A percentile compares a stretch with the other conserved stretches of the same genome.
phyloP scores from a whole-genome alignment of 1,140 invertebrate genomes.

The Cyphomyrmex costatus region DNA sequence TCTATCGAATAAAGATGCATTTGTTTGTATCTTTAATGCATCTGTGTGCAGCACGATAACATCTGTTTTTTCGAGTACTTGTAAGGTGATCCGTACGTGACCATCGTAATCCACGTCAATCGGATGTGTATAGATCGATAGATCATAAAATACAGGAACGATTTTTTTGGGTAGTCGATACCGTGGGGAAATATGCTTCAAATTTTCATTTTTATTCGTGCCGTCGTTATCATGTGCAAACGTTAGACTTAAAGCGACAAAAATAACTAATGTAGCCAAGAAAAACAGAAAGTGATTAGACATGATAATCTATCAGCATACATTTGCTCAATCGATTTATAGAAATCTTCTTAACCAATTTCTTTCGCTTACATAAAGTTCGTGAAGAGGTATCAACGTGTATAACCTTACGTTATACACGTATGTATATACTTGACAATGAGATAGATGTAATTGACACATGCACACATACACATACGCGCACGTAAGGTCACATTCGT shows the following conservation, averaged over 20 bases:
- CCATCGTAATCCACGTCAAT: slow-evolving; percentile 73
- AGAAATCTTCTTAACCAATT: background rate
- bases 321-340: background rate
- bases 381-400: background rate
- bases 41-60: slow-evolving; percentile 70
- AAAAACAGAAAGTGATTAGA: background rate
- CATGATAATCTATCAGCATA: background rate
- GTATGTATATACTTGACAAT: background rate
- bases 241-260: background rate
- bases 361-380: background rate
- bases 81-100: slow-evolving; percentile 62
- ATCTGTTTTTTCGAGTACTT: slow-evolving; percentile 54
- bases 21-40: slow-evolving; percentile 63
- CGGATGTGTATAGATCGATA: slow-evolving; percentile 69
- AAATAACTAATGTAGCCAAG: background rate
- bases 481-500: background rate
- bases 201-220: background rate
- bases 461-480: background rate
- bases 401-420: background rate
- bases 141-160: slow-evolving; percentile 71
- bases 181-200: background rate
- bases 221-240: background rate
- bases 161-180: slow-evolving; percentile 75
- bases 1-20: slow-evolving; percentile 42
- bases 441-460: background rate